Evolutionary conservation across 2,888 invertebrate genomes (phyloP).

Genomic region (Andrena bucephala): DNA sequence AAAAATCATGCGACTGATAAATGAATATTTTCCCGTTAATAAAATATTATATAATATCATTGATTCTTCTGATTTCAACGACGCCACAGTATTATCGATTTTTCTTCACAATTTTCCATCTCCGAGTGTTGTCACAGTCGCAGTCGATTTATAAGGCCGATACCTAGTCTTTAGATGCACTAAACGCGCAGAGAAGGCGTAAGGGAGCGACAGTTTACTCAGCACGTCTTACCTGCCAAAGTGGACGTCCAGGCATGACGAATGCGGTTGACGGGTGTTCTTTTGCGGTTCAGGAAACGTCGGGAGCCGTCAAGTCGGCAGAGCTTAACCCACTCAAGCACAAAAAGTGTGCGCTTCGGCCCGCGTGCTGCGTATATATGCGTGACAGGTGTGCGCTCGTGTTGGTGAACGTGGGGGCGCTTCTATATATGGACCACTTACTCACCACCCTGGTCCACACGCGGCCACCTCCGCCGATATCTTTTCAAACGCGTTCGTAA

Average conservation of each 20-base stretch:
- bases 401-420: slow-evolving; percentile 80
- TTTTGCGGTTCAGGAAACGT: slow-evolving; percentile 37
- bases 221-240: slow-evolving; percentile 89
- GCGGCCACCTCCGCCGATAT: slow-evolving; percentile 23
- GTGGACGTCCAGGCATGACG: slow-evolving; percentile 91
- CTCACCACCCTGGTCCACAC: slow-evolving; percentile 67
- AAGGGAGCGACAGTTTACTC: not conserved
- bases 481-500: slow-evolving; percentile 17
- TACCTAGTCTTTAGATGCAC: not conserved
- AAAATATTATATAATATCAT: no score
- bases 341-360: slow-evolving; percentile 82
- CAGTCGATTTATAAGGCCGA: no score
- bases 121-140: no score
- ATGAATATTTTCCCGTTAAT: no score
- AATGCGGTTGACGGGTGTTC: slow-evolving; percentile 19
- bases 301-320: slow-evolving; percentile 23
- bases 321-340: slow-evolving; percentile 74
- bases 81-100: no score
- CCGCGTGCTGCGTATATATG: slow-evolving; percentile 82
- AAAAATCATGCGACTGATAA: no score
- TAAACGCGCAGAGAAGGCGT: not conserved
- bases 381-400: slow-evolving; percentile 80
- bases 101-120: no score
- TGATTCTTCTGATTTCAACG: no score
- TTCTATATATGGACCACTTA: slow-evolving; percentile 84